These are phyloP conservation scores for Sebastes nivosus DNA, from an alignment of 2,797 vertebrate genomes.

Conservation along the genomic window DNA sequence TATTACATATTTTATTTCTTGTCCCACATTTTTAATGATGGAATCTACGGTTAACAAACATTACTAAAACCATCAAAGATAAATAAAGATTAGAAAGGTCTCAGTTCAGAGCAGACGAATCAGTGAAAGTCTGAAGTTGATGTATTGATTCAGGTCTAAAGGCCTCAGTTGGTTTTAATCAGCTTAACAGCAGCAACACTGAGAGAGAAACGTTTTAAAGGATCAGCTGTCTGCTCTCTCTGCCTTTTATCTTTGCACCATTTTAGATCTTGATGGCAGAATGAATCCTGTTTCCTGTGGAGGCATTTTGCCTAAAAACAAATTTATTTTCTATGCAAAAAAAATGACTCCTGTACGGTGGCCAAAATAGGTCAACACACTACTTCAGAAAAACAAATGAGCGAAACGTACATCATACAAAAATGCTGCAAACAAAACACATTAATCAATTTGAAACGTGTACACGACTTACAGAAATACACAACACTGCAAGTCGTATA, in stretches of 20 bases:
- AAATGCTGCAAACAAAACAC: neutral
- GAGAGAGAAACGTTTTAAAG: neutral
- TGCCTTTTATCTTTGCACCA: neutral
- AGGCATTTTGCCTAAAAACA: too few relatives aligned
- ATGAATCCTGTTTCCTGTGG: neutral
- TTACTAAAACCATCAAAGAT: neutral
- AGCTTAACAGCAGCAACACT: neutral
- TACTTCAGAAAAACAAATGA: too few relatives aligned
- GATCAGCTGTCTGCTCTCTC: neutral
- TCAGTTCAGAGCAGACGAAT: neutral
- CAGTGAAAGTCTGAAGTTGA: neutral
- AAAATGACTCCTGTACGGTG: neutral
- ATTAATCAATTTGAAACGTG: neutral
- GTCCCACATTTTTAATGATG: neutral
- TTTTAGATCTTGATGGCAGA: neutral
- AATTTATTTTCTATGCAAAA: too few relatives aligned
- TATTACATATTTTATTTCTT: neutral
- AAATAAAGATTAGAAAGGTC: neutral
- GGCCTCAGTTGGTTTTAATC: constrained; percentile 20
- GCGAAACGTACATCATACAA: too few relatives aligned
- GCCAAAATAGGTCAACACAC: neutral
- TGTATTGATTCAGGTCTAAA: neutral
- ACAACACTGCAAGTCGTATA: too few relatives aligned
- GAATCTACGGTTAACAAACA: neutral
- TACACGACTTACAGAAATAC: too few relatives aligned